Conservation (phyloP, 2,797 vertebrate species). For the Halcyon leucocephala region DNA sequence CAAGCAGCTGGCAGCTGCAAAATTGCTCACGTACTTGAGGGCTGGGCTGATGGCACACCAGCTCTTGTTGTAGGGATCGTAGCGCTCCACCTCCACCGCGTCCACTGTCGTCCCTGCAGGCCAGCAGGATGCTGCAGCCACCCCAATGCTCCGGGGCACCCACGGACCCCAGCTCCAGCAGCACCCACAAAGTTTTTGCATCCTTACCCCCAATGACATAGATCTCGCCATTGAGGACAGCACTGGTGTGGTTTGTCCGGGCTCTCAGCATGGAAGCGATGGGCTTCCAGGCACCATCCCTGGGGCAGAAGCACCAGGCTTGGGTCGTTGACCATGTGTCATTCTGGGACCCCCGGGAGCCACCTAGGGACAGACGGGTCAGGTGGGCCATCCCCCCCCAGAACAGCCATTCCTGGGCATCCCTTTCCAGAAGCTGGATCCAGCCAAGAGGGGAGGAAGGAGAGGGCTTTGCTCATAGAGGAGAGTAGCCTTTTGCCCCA, state of each 20-base stretch:
- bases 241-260: slow-evolving; percentile 93
- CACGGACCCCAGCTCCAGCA: accelerated
- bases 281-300: slow-evolving; percentile 87
- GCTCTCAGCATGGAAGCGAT: slow-evolving; percentile 92
- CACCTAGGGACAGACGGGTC: slow-evolving; percentile 77
- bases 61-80: slow-evolving; percentile 90
- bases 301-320: slow-evolving; percentile 92
- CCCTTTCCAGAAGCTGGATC: accelerated
- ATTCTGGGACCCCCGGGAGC: slow-evolving; percentile 90
- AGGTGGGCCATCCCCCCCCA: background rate
- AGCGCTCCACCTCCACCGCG: slow-evolving; percentile 91
- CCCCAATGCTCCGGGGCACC: background rate
- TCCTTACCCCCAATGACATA: slow-evolving; percentile 92
- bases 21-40: slow-evolving; percentile 94
- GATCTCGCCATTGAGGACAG: slow-evolving; percentile 92
- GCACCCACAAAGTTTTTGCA: accelerated
- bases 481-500: background rate
- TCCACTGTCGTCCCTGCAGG: slow-evolving; percentile 86
- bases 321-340: slow-evolving; percentile 97
- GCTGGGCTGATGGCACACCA: slow-evolving; percentile 89
- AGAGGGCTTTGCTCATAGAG: background rate
- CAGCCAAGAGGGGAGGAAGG: background rate
- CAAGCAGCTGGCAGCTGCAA: slow-evolving; percentile 86
- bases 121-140: background rate
- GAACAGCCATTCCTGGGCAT: background rate